Evolutionary conservation across 2,113 vertebrate species (phyloP), one percentile per base, ranked within the genome.

Genomic region (Phylloscopus trochiloides): DNA sequence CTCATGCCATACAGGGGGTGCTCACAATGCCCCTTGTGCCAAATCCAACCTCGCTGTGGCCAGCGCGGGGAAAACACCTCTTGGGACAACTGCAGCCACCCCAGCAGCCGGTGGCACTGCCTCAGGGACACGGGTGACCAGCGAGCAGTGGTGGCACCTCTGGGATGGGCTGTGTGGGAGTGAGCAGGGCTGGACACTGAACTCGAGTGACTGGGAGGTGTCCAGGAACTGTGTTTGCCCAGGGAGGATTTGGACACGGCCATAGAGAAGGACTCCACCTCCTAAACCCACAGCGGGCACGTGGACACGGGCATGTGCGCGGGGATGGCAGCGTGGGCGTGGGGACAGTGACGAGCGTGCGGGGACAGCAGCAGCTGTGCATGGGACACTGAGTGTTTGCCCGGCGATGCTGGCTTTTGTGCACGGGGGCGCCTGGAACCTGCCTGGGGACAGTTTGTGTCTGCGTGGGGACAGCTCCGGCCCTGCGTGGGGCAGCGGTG

Each of bases 311-410:
- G 29, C 36, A 17, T 45, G 21, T 28, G 78, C 26, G 14, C 22
- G 17, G 54, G 59, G 29, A 34, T 12, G 25, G 71, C 47, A 6
- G 52, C 11, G 17, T 11, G 57, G n/a, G 79, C 9, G 17, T 50
- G 86, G 68, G 67, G 83, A 78, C 58, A 0, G 63, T 12, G 65
- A 38, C n/a, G 12, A 1, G 28, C 0, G 61, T 3, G 24, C 4
- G 28, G 68, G 54, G 80, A 51, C 22, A 45, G 66, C 54, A 32
- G 72, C 75, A 24, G 40, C 1, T 20, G 38, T 7, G 52, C 71
- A 1, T 0, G 61, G 62, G 34, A 34, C 67, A 11, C 62, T 0
- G n/a, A 6, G 5, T 2, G 16, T 45, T 17, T 6, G 55, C 57
- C 21, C 2, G 34, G 47, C 22, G 1, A 7, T 1, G 61, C 45